These are phyloP conservation scores for Lepas anatifera DNA, from an alignment of 2,888 invertebrate genomes.

Conservation along the genomic window DNA sequence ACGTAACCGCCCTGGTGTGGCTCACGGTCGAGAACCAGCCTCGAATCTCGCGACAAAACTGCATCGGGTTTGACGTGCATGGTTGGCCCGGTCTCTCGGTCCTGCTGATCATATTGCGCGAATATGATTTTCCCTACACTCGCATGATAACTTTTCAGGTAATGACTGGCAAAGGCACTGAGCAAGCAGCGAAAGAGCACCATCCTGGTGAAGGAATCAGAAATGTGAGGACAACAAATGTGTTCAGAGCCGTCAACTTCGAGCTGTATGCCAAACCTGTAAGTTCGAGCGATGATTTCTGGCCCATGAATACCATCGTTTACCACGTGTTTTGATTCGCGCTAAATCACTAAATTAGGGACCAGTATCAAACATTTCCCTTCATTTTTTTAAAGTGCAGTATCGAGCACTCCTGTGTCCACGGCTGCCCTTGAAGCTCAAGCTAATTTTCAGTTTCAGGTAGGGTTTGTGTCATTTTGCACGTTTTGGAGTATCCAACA, in stretches of 20 bases:
- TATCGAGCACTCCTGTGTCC: too few relatives aligned
- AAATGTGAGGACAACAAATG: constrained; percentile 55
- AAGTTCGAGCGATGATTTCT: constrained; percentile 32
- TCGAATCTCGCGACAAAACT: not conserved
- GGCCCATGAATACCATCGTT: too few relatives aligned
- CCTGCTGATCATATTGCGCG: not conserved
- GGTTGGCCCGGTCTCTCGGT: too few relatives aligned
- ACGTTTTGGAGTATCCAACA: too few relatives aligned
- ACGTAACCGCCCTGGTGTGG: not conserved
- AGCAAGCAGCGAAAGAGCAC: not conserved
- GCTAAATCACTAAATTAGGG: too few relatives aligned
- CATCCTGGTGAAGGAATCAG: constrained; percentile 58
- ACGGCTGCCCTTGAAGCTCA: too few relatives aligned
- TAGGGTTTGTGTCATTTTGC: too few relatives aligned
- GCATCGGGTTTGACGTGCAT: too few relatives aligned
- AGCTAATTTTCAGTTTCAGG: too few relatives aligned
- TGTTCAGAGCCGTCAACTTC: constrained; percentile 73
- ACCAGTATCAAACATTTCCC: too few relatives aligned
- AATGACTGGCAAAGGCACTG: not conserved
- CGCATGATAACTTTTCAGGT: not conserved
- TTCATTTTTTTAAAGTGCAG: too few relatives aligned
- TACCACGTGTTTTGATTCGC: too few relatives aligned
- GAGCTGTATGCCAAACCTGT: constrained; percentile 83
- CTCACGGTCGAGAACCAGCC: not conserved
- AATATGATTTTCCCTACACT: not conserved